Evolutionary conservation across 2,797 vertebrate species (phyloP), one percentile per base, ranked within the genome.

Genomic region (Gymnoscopelus microlampas): DNA sequence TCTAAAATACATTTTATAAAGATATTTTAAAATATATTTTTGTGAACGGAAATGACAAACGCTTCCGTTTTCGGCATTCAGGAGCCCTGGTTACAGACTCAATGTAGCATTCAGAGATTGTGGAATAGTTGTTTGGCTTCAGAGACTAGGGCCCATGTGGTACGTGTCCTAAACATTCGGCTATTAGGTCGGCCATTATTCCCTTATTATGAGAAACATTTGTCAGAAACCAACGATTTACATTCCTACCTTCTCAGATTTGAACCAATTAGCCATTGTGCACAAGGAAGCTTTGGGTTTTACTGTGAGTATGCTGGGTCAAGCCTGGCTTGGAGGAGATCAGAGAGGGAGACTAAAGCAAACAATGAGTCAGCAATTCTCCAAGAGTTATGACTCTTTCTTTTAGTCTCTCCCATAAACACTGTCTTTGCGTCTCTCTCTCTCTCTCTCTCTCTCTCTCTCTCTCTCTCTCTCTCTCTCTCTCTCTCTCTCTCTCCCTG

Each of bases 331-430:
- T 12, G 11, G 29, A 53, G n/a, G 50, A 23, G n/a, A 64, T 29
- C 63, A 54, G 51, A 15, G 9, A 64, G 63, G 39, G 29, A 10
- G 10, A 54, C 51, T 26, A 57, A 32, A 57, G 23, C 14, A 15
- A 14, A 35, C 26, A 44, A 2, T 64, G 63, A 63, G 15, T 63
- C 60, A 63, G 60, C 60, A 29, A 19, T 44, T 44, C 39, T 44
- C 39, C 7, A 10, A 44, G 39, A 44, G 39, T 44, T 44, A 44
- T 44, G 39, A 44, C 39, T 44, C 39, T 10, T 44, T 44, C 39
- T 44, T 44, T 44, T 44, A 10, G 39, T 44, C 39, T 44, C 39
- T 44, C 39, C 39, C 9, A 44, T 10, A 44, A 35, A 35, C 39
- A 10, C 39, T 8, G 2, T 44, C 39, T 44, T 44, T 9, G 9